Evolutionary conservation across 2,888 invertebrate species (phyloP).

Genomic region (Phania funesta): DNA sequence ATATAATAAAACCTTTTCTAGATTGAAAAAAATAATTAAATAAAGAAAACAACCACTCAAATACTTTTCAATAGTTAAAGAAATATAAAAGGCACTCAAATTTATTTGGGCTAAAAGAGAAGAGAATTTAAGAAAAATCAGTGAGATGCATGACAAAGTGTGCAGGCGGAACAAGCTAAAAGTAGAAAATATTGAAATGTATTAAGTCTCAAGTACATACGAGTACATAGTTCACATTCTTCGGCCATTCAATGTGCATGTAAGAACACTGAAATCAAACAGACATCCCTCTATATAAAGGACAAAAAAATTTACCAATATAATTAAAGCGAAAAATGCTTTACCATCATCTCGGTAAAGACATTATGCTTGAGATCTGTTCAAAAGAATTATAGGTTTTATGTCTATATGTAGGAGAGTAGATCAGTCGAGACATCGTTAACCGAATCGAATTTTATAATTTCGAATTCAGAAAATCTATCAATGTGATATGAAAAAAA

Average conservation of each 20-base stretch:
- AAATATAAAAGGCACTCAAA: background rate
- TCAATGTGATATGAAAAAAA: too few relatives aligned
- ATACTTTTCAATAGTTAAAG: background rate
- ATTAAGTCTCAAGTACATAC: constrained; percentile 37
- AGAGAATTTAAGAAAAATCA: background rate
- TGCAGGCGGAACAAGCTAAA: constrained; percentile 22
- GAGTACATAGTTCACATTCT: background rate
- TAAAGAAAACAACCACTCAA: background rate
- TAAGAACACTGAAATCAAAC: background rate
- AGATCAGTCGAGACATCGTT: too few relatives aligned
- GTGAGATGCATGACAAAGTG: constrained; percentile 2
- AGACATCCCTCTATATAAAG: background rate
- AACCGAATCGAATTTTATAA: too few relatives aligned
- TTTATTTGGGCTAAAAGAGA: background rate
- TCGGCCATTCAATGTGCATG: constrained; percentile 14
- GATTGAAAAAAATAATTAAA: background rate
- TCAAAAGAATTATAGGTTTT: too few relatives aligned
- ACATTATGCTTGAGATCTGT: too few relatives aligned
- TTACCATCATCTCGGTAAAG: too few relatives aligned
- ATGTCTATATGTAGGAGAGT: too few relatives aligned
- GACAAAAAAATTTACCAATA: too few relatives aligned
- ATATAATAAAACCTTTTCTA: too few relatives aligned
- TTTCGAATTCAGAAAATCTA: too few relatives aligned
- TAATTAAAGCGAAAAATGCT: too few relatives aligned
- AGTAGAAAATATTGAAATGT: constrained; percentile 32